Evolutionary conservation across 2,888 invertebrate genomes (phyloP).

Genomic region (Parnassius apollo): DNA sequence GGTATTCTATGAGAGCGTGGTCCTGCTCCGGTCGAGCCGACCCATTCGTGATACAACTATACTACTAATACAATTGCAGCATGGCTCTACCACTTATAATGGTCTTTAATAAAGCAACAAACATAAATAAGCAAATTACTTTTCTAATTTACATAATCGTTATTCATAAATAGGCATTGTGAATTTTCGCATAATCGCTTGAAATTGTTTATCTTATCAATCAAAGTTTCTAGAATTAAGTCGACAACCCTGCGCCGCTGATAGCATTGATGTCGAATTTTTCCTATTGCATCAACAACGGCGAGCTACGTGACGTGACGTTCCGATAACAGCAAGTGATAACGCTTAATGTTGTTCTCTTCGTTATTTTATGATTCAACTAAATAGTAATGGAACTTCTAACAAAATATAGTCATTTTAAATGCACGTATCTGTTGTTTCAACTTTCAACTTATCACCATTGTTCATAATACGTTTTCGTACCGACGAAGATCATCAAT

Average conservation of each 20-base stretch:
- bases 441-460: too few relatives aligned
- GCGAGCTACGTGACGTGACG: slow-evolving; percentile 13
- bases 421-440: too few relatives aligned
- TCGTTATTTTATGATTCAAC: not conserved
- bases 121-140: not conserved
- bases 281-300: slow-evolving; percentile 38
- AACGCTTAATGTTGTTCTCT: slow-evolving; percentile 1
- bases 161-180: not conserved
- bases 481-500: too few relatives aligned
- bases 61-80: too few relatives aligned
- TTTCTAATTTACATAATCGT: not conserved
- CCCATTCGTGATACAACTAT: too few relatives aligned
- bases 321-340: slow-evolving; percentile 17
- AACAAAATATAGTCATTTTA: too few relatives aligned
- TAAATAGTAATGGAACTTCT: not conserved
- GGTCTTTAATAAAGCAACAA: not conserved
- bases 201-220: not conserved
- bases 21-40: too few relatives aligned
- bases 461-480: too few relatives aligned
- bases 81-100: too few relatives aligned
- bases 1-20: too few relatives aligned
- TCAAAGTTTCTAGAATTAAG: not conserved
- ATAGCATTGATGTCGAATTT: slow-evolving; percentile 25
- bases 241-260: slow-evolving; percentile 6
- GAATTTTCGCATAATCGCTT: not conserved